Percentiles rank a stretch among this genome's conserved stretches.
These are phyloP conservation scores for Brassicogethes aeneus DNA, from an alignment of 2,888 invertebrate species.

Conservation along the genomic window DNA sequence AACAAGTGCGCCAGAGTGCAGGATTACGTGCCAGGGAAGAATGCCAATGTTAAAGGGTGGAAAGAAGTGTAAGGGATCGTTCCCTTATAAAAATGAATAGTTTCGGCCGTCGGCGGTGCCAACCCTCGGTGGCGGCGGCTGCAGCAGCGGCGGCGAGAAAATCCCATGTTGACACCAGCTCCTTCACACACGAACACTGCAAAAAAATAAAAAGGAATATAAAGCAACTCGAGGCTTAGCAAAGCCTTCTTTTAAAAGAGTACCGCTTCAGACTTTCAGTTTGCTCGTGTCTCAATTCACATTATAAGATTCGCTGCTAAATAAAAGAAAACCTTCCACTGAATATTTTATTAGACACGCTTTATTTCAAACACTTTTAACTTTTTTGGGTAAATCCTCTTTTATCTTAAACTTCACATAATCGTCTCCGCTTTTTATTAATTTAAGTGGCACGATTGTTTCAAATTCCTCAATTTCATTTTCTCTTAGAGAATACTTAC, in stretches of 20 bases:
- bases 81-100: slow-evolving; percentile 31
- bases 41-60: slow-evolving; percentile 25
- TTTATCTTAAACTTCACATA: slow-evolving; percentile 14
- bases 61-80: slow-evolving; percentile 18
- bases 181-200: slow-evolving; percentile 31
- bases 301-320: slow-evolving; percentile 31
- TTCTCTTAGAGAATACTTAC: too few relatives aligned
- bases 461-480: too few relatives aligned
- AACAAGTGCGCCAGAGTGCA: too few relatives aligned
- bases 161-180: slow-evolving; percentile 35
- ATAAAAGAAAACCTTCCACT: slow-evolving; percentile 30
- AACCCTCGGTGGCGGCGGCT: slow-evolving; percentile 5
- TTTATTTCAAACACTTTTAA: slow-evolving; percentile 32
- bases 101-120: slow-evolving; percentile 22
- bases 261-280: background rate
- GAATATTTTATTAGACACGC: slow-evolving; percentile 33
- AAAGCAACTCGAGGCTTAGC: slow-evolving; percentile 30
- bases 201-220: slow-evolving; percentile 32
- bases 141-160: too few relatives aligned
- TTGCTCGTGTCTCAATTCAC: slow-evolving; percentile 25
- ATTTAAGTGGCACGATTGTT: slow-evolving; percentile 2
- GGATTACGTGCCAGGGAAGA: slow-evolving; percentile 22
- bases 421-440: slow-evolving; percentile 6
- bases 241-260: slow-evolving; percentile 27
- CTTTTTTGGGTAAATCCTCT: slow-evolving; percentile 24